Evolutionary conservation across 2,888 invertebrate genomes (phyloP), one percentile per base, ranked within the genome.

Genomic region (Mythimna albipuncta): DNA sequence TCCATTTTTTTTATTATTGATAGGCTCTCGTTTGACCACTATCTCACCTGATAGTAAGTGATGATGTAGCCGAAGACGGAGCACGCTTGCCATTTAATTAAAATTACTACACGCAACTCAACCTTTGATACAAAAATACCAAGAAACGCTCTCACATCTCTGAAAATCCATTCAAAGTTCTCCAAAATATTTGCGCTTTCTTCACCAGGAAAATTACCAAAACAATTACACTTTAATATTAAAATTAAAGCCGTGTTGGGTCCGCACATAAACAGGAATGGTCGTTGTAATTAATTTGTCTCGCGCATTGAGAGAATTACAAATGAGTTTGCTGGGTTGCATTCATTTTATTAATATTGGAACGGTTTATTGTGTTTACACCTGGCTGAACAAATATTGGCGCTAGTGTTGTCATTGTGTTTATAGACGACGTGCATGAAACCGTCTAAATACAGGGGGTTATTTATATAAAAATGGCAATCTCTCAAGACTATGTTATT

Each of bases 261-360:
- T 74, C 55, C 75, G 57, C 66, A 82, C 59, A 74, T 77, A 75
- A 79, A 79, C 64, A 68, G 32, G 58, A 69, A 64, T 21, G 75
- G 72, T 58, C 54, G 58, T 10, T 69, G 72, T 84, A 82, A 84
- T 84, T 84, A 82, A 84, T 84, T 84, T 76, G 79, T 63, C 50
- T 61, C 58, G 77, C 63, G 57, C 79, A 82, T 72, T 81, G 75
- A 77, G 79, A 66, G 84, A 84, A 84, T 84, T 66, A 75, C 68
- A 82, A 84, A 84, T 84, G 77, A 76, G 77, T 75, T 73, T 50
- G 41, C 50, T 19, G 66, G 57, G 63, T 67, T 69, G 65, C 73
- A 73, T 62, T 32, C 63, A 71, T 84, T 81, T 79, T 77, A 75
- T 81, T 77, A 72, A 81, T 79, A 58, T 79, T 72, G 21, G 52